These are phyloP conservation scores for Hucho hucho DNA, from an alignment of 2,113 vertebrate species.

Conservation along the genomic window DNA sequence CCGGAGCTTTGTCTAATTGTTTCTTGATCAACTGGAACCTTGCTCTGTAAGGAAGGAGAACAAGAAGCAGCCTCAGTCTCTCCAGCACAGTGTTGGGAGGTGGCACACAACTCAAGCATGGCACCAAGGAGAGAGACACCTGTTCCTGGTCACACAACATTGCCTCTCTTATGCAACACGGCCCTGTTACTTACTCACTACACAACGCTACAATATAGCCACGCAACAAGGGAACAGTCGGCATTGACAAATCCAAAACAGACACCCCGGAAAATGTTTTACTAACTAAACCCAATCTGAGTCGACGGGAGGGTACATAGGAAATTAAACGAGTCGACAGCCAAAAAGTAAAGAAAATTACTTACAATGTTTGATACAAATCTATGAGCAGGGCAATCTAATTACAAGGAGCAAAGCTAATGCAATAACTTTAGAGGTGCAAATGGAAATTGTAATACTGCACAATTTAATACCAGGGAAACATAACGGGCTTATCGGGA, in stretches of 20 bases:
- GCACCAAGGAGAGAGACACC: not conserved
- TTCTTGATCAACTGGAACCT: not conserved
- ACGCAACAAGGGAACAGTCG: too few species aligned
- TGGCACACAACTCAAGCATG: too few species aligned
- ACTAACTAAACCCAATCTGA: not conserved
- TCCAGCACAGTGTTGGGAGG: too few species aligned
- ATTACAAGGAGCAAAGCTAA: conserved; percentile 33
- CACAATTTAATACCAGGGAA: not conserved
- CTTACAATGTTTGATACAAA: conserved; percentile 23
- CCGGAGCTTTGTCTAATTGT: not conserved
- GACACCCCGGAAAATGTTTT: not conserved
- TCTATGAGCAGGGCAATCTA: conserved; percentile 32
- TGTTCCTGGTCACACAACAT: not conserved
- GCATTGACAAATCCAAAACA: not conserved
- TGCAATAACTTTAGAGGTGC: conserved; percentile 33
- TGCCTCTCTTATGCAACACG: not conserved
- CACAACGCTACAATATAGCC: too few species aligned
- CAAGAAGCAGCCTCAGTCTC: not conserved
- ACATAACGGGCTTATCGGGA: too few species aligned
- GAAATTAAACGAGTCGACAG: conserved; percentile 13
- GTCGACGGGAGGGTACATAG: not conserved
- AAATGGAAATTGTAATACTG: conserved; percentile 13
- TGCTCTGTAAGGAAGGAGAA: not conserved
- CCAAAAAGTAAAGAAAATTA: conserved; percentile 15
- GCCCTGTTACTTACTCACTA: too few species aligned